Conservation (phyloP, 2,888 invertebrate genomes). For the Pandemis cinnamomeana region DNA sequence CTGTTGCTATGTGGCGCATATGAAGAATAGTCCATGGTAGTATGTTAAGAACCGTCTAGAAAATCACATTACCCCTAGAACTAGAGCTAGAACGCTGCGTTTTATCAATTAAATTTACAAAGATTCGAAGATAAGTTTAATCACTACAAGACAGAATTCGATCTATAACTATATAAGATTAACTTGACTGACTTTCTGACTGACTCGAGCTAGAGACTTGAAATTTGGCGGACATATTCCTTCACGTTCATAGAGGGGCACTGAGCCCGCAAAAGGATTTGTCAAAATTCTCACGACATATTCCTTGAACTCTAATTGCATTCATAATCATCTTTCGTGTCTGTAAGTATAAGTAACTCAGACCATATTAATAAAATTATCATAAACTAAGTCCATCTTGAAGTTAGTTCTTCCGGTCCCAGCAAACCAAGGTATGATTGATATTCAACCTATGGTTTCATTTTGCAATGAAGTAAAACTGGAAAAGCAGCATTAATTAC, state of each 20-base stretch:
- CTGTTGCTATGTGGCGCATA: constrained; percentile 19
- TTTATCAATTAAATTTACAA: background rate
- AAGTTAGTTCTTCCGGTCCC: constrained; percentile 1
- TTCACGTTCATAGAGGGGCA: too few relatives aligned
- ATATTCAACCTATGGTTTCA: constrained; percentile 8
- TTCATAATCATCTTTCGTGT: too few relatives aligned
- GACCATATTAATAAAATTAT: background rate
- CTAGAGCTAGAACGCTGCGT: background rate
- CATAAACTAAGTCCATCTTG: background rate
- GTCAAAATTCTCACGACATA: too few relatives aligned
- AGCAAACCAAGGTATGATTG: constrained; percentile 19
- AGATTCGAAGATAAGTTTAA: too few relatives aligned
- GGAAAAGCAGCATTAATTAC: background rate
- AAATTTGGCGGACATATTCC: too few relatives aligned
- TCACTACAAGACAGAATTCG: too few relatives aligned
- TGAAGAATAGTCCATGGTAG: background rate
- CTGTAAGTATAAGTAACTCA: background rate
- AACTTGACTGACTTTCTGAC: too few relatives aligned
- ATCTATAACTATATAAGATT: too few relatives aligned
- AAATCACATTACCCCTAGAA: background rate
- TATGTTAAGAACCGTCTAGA: background rate
- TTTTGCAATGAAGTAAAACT: background rate
- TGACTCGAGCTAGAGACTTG: too few relatives aligned
- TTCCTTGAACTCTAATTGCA: too few relatives aligned
- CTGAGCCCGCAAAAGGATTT: too few relatives aligned